phyloP scores from a whole-genome alignment of 2,113 vertebrate species.

The Isichthys henryi region DNA sequence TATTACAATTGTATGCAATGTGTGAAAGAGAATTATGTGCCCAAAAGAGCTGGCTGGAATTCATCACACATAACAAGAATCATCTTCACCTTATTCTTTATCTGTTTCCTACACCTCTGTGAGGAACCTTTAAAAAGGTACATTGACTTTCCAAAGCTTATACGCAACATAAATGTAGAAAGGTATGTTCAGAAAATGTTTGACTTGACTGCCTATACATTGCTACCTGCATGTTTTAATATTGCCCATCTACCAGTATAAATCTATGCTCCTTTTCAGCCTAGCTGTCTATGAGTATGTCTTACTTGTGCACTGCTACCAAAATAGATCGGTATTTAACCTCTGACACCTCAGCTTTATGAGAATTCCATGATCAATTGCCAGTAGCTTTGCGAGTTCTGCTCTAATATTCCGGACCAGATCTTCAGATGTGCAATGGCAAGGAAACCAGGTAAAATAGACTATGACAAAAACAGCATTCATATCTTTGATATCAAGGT shows the following conservation, averaged over 20 bases:
- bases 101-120: not conserved
- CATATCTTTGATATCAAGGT: conserved; percentile 41
- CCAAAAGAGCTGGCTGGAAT: not conserved
- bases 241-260: not conserved
- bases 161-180: not conserved
- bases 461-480: not conserved
- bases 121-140: not conserved
- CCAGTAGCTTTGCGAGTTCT: not conserved
- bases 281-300: not conserved
- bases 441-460: not conserved
- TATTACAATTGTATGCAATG: conserved; percentile 3
- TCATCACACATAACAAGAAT: conserved; percentile 2
- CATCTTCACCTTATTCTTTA: not conserved
- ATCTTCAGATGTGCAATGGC: not conserved
- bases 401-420: conserved; percentile 5
- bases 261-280: not conserved
- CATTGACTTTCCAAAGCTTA: not conserved
- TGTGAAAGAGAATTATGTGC: not conserved
- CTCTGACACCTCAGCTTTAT: not conserved
- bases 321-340: not conserved
- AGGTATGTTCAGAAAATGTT: conserved; percentile 27
- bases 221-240: not conserved
- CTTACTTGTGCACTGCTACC: not conserved
- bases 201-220: conserved; percentile 22
- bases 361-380: not conserved